Percentiles rank a stretch among this genome's conserved stretches.
Evolutionary conservation across 2,797 vertebrate species (phyloP).

Genomic region (Carapus acus): DNA sequence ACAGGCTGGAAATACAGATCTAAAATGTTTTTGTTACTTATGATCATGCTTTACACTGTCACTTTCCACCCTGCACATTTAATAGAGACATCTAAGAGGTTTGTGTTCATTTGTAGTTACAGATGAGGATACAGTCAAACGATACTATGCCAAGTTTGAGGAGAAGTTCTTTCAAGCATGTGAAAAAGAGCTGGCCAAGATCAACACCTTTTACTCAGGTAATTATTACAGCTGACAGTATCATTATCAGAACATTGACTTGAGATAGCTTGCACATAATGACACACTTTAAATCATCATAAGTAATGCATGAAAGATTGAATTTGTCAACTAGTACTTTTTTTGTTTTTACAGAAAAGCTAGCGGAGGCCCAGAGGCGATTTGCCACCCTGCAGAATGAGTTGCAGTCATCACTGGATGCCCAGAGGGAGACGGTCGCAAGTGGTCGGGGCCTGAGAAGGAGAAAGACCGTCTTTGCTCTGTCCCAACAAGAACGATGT

Average conservation of each 20-base stretch:
- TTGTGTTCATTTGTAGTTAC: conserved; percentile 72
- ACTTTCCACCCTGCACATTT: too few species aligned
- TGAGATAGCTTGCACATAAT: too few species aligned
- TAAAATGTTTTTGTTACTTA: too few species aligned
- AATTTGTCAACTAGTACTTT: too few species aligned
- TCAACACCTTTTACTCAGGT: conserved; percentile 99
- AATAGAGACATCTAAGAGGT: background rate
- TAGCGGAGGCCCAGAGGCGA: conserved; percentile 92
- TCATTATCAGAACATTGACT: too few species aligned
- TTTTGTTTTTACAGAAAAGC: conserved; percentile 77
- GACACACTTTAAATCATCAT: too few species aligned
- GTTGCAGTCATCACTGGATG: conserved; percentile 92
- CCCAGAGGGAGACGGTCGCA: conserved; percentile 84
- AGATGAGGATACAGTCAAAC: conserved; percentile 91
- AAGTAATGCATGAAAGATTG: too few species aligned
- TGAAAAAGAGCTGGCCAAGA: conserved; percentile 97
- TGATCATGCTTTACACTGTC: too few species aligned
- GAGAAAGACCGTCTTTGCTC: conserved; percentile 89
- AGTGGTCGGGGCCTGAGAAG: conserved; percentile 76
- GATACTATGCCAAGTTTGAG: conserved; percentile 96
- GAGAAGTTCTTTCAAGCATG: conserved; percentile 97
- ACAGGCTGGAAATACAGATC: too few species aligned
- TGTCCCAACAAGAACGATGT: conserved; percentile 93
- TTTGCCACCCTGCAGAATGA: conserved; percentile 96
- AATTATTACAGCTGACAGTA: conserved; percentile 8